Percentiles rank a stretch among this genome's conserved stretches.
Evolutionary conservation across 2,797 vertebrate genomes (phyloP).

Genomic region (Cyprinella venusta): DNA sequence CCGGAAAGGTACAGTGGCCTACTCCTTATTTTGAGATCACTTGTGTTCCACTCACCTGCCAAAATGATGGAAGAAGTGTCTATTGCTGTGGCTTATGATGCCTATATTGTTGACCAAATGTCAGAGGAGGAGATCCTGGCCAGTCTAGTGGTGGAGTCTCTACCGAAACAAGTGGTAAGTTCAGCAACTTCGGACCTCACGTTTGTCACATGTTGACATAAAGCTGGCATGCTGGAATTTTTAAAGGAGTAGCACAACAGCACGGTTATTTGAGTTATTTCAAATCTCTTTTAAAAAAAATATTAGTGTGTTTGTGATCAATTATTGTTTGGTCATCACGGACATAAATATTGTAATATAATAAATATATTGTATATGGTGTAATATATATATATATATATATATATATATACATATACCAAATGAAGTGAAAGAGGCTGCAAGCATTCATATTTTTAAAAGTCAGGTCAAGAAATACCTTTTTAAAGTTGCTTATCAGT

Average conservation of each 20-base stretch:
- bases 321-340: neutral
- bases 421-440: too few relatives aligned
- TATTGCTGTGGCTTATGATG: slow-evolving; percentile 81
- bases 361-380: neutral
- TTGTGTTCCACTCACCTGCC: neutral
- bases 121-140: slow-evolving; percentile 88
- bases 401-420: neutral
- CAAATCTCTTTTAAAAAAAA: neutral
- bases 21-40: slow-evolving; percentile 17
- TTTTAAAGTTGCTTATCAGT: too few relatives aligned
- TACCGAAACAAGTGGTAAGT: slow-evolving; percentile 75
- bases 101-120: slow-evolving; percentile 83
- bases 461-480: too few relatives aligned
- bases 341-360: neutral
- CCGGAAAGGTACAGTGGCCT: neutral
- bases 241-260: neutral
- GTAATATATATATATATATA: neutral
- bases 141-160: slow-evolving; percentile 83
- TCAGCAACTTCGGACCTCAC: slow-evolving; percentile 24
- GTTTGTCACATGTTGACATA: neutral
- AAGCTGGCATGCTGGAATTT: slow-evolving; percentile 8
- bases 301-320: neutral
- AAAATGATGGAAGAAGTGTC: slow-evolving; percentile 94
- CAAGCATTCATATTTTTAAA: too few relatives aligned
- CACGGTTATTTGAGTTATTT: neutral